Percentiles rank a stretch among this genome's conserved stretches.
These are phyloP conservation scores for Callorhinus ursinus DNA, from an alignment of 2,113 vertebrate genomes.

Conservation along the genomic window DNA sequence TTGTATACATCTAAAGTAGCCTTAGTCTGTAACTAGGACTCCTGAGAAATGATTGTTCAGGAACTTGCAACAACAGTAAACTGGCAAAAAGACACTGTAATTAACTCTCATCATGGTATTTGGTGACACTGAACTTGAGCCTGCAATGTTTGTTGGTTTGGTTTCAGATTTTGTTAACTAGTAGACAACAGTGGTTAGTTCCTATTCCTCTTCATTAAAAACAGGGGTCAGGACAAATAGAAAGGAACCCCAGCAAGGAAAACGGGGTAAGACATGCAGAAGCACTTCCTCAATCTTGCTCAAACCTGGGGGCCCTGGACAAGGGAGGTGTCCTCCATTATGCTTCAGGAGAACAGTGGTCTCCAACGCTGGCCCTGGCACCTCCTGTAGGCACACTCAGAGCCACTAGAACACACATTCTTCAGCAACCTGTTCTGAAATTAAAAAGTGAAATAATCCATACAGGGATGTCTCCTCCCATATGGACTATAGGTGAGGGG, in stretches of 20 bases:
- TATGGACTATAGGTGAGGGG: not conserved
- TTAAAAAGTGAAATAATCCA: not conserved
- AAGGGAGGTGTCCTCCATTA: not conserved
- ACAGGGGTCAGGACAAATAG: not conserved
- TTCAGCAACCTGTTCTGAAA: not conserved
- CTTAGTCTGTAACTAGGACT: not conserved
- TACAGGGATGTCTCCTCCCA: not conserved
- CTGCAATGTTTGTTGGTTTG: not conserved
- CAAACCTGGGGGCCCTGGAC: not conserved
- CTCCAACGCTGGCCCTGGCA: not conserved
- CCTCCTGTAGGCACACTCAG: not conserved
- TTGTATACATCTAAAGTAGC: not conserved
- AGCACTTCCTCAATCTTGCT: not conserved
- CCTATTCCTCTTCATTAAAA: constrained; percentile 6
- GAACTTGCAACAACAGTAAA: constrained; percentile 9
- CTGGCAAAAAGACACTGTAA: not conserved
- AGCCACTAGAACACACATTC: not conserved
- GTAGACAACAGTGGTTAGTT: not conserved
- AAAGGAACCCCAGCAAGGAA: not conserved
- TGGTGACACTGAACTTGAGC: not conserved
- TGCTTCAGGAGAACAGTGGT: not conserved
- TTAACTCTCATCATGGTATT: not conserved
- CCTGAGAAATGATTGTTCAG: constrained; percentile 8
- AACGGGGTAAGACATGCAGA: not conserved
- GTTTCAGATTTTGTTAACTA: constrained; percentile 24